Conservation (phyloP, 2,113 vertebrate species). For the Cyprinodon brontotheroides region DNA sequence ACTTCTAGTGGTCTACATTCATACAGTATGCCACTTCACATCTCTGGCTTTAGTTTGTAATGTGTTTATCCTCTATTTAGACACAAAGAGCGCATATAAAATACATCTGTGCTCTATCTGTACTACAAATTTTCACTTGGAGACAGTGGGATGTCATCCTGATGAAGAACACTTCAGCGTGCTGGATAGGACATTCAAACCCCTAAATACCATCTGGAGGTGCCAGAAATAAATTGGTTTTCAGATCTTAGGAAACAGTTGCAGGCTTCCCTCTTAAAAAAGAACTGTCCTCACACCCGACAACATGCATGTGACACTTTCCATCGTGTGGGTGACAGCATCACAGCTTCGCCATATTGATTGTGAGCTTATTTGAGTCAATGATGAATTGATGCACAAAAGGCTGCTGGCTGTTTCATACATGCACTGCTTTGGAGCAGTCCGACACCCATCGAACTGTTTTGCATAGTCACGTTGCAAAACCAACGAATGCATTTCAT, state of each 20-base stretch:
- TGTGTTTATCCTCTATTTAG: no score
- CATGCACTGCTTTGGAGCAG: not conserved
- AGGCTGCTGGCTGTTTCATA: conserved; percentile 45
- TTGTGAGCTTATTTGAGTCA: conserved; percentile 48
- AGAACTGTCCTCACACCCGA: not conserved
- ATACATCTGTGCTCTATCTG: no score
- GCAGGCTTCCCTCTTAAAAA: no score
- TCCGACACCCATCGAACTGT: not conserved
- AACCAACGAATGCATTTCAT: not conserved
- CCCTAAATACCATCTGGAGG: no score
- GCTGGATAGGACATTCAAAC: no score
- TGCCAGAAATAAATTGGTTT: no score
- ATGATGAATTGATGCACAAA: conserved; percentile 59
- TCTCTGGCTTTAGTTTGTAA: not conserved
- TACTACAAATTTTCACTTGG: no score
- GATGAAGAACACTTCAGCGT: no score
- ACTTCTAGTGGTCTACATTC: not conserved
- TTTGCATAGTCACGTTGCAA: not conserved
- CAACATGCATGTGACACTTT: conserved; percentile 46
- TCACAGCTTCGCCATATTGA: conserved; percentile 61
- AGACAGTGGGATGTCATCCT: no score
- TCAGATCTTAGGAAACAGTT: no score
- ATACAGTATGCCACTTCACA: not conserved
- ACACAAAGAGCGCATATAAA: no score
- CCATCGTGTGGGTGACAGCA: conserved; percentile 50